Evolutionary conservation across 2,113 vertebrate species (phyloP).

Genomic region (Oncorhynchus nerka): DNA sequence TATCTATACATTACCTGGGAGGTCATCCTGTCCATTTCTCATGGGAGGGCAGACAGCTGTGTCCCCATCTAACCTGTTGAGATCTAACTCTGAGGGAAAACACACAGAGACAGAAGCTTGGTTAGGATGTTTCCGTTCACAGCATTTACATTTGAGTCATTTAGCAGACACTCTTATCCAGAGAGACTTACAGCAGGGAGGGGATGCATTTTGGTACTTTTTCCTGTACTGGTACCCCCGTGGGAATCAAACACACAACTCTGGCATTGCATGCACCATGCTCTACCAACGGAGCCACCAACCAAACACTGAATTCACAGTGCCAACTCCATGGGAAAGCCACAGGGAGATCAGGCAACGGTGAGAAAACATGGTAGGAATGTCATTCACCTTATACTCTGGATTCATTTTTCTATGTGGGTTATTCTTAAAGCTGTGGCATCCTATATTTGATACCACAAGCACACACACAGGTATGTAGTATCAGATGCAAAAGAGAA

Average conservation of each 20-base stretch:
- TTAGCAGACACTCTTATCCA: slow-evolving; percentile 49
- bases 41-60: slow-evolving; percentile 73
- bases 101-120: slow-evolving; percentile 2
- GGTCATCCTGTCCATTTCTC: slow-evolving; percentile 78
- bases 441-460: neutral
- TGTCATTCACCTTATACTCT: slow-evolving; percentile 25
- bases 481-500: neutral
- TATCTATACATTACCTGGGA: slow-evolving; percentile 71
- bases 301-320: neutral
- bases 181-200: too few species aligned
- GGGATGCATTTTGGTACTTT: too few species aligned
- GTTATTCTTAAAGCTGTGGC: neutral
- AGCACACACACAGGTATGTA: neutral
- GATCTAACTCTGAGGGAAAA: slow-evolving; percentile 68
- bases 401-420: neutral
- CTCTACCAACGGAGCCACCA: too few species aligned
- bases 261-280: too few species aligned
- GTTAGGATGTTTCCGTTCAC: neutral
- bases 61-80: slow-evolving; percentile 76
- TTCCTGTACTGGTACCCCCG: too few species aligned
- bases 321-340: neutral
- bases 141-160: slow-evolving; percentile 61
- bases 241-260: too few species aligned
- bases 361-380: slow-evolving; percentile 14
- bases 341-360: slow-evolving; percentile 6